phyloP scores from a whole-genome alignment of 2,888 invertebrate genomes.

The Harmothoe impar region DNA sequence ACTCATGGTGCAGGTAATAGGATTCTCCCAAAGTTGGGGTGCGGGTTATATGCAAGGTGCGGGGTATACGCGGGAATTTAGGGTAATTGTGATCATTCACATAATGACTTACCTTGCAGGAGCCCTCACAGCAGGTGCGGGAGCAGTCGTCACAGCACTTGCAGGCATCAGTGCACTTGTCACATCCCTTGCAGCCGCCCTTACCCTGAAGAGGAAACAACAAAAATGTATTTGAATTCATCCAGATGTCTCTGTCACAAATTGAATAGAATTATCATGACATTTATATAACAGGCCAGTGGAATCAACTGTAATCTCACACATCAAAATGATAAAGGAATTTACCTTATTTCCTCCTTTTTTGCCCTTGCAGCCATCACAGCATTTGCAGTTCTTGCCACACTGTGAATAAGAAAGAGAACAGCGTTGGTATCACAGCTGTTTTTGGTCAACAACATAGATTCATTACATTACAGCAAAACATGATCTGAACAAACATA shows the following conservation, averaged over 20 bases:
- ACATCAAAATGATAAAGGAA: neutral
- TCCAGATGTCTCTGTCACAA: too few relatives aligned
- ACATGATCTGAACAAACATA: neutral
- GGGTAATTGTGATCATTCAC: too few relatives aligned
- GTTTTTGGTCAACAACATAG: neutral
- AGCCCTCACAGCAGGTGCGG: neutral
- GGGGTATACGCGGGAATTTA: neutral
- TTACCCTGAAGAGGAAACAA: neutral
- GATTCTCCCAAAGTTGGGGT: too few relatives aligned
- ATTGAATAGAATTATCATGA: too few relatives aligned
- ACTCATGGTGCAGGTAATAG: too few relatives aligned
- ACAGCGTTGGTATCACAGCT: neutral
- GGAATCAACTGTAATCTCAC: neutral
- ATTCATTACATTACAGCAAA: too few relatives aligned
- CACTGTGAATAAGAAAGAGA: neutral
- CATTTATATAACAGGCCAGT: neutral
- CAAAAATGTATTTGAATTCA: neutral
- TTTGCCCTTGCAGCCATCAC: conserved; percentile 1
- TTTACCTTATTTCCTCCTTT: neutral
- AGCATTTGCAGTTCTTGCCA: neutral
- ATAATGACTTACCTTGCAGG: neutral
- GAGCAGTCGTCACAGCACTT: neutral
- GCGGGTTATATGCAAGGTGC: too few relatives aligned
- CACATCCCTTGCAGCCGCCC: neutral
- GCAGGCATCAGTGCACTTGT: conserved; percentile 21